A percentile compares a stretch with the other conserved stretches of the same genome.
Evolutionary conservation across 2,888 invertebrate species (phyloP).

Genomic region (Drosophila monieri): DNA sequence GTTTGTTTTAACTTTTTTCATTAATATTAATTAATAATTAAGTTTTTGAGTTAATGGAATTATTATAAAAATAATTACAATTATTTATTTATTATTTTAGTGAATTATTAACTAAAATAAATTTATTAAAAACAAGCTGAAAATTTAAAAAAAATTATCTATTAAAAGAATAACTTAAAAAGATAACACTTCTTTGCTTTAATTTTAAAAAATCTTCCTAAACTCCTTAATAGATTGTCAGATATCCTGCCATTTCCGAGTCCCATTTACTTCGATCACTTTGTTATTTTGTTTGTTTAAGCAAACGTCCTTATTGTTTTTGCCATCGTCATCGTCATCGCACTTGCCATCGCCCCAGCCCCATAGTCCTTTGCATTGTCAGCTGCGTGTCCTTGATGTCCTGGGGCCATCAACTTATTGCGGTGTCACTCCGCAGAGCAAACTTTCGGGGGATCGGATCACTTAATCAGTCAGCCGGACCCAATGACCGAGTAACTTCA

Average conservation of each 20-base stretch:
- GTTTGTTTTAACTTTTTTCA: background rate
- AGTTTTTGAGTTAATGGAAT: too few relatives aligned
- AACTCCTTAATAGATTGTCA: too few relatives aligned
- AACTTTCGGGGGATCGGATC: conserved; percentile 8
- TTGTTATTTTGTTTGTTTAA: background rate
- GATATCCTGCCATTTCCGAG: background rate
- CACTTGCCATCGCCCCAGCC: conserved; percentile 3
- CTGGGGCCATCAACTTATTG: conserved; percentile 18
- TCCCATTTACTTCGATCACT: background rate
- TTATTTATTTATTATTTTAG: too few relatives aligned
- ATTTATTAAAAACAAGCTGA: too few relatives aligned
- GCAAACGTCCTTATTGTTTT: background rate
- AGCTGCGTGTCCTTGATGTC: conserved; percentile 10
- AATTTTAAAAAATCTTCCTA: too few relatives aligned
- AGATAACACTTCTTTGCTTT: too few relatives aligned
- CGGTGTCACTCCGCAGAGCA: conserved; percentile 9
- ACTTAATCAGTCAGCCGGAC: conserved; percentile 38
- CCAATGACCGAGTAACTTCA: conserved; percentile 18
- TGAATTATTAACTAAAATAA: too few relatives aligned
- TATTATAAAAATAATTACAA: too few relatives aligned
- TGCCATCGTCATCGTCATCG: too few relatives aligned
- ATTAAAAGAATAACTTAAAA: too few relatives aligned
- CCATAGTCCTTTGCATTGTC: background rate
- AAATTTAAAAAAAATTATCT: too few relatives aligned
- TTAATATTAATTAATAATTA: background rate